Evolutionary conservation across 2,797 vertebrate genomes (phyloP).

Genomic region (Antennarius maculatus): DNA sequence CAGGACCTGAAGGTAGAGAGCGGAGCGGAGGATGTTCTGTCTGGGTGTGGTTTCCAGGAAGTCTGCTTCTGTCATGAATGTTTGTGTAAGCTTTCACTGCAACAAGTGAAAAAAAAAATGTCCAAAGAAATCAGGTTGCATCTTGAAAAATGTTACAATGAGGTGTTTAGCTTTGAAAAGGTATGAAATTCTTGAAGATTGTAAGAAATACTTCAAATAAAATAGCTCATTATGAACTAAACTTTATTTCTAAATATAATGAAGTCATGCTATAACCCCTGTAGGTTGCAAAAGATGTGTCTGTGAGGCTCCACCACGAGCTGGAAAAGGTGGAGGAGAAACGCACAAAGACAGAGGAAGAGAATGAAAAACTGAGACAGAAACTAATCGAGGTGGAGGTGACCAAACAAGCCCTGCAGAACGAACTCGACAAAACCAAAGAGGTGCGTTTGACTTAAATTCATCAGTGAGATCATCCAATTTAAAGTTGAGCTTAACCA

Average conservation of each 20-base stretch:
- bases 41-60: neutral
- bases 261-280: neutral
- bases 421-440: slow-evolving; percentile 93
- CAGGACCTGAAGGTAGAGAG: slow-evolving; percentile 92
- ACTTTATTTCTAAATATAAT: neutral
- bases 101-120: neutral
- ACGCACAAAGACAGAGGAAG: slow-evolving; percentile 93
- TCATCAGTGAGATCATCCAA: neutral
- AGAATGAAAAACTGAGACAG: slow-evolving; percentile 95
- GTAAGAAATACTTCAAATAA: neutral
- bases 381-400: slow-evolving; percentile 95
- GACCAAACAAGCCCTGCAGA: slow-evolving; percentile 94
- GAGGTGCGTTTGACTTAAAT: slow-evolving; percentile 78
- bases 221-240: neutral
- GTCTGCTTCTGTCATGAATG: neutral
- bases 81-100: neutral
- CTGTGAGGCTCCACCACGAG: slow-evolving; percentile 95
- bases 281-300: slow-evolving; percentile 97
- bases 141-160: neutral
- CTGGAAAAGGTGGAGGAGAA: slow-evolving; percentile 98
- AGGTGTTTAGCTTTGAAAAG: neutral
- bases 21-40: slow-evolving; percentile 7
- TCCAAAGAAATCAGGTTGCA: too few relatives aligned
- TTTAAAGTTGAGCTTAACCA: neutral
- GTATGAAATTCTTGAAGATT: neutral